Evolutionary conservation across 2,888 invertebrate genomes (phyloP).

Genomic region (Panorpa germanica): DNA sequence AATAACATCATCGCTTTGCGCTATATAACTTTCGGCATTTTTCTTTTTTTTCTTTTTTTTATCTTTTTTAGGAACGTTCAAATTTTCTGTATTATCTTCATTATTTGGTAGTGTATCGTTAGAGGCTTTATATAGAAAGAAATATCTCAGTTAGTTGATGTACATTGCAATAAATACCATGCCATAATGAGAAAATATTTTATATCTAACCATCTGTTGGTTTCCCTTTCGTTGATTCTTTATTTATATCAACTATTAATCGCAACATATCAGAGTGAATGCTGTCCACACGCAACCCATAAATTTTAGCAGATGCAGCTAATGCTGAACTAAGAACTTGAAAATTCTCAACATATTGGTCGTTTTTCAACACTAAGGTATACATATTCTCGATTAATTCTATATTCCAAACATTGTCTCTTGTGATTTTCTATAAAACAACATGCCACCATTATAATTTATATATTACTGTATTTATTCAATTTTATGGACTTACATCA

Average conservation of each 20-base stretch:
- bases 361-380: constrained; percentile 50
- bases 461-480: no score
- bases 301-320: constrained; percentile 78
- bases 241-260: constrained; percentile 58
- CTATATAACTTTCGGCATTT: constrained; percentile 24
- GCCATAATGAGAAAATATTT: no score
- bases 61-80: constrained; percentile 22
- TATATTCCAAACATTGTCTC: constrained; percentile 76
- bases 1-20: constrained; percentile 24
- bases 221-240: no score
- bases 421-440: constrained; percentile 60
- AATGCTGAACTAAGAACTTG: constrained; percentile 71
- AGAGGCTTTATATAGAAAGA: no score
- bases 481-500: no score
- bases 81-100: no score
- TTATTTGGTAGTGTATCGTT: no score
- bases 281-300: constrained; percentile 71
- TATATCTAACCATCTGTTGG: no score
- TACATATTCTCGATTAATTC: constrained; percentile 75
- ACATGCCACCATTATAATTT: no score
- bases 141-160: no score
- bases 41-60: constrained; percentile 30
- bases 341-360: constrained; percentile 47
- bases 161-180: no score
- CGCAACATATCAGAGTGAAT: constrained; percentile 64